Percentiles rank a stretch among this genome's conserved stretches.
Evolutionary conservation across 2,113 vertebrate genomes (phyloP).

Genomic region (Elanus axillaris): DNA sequence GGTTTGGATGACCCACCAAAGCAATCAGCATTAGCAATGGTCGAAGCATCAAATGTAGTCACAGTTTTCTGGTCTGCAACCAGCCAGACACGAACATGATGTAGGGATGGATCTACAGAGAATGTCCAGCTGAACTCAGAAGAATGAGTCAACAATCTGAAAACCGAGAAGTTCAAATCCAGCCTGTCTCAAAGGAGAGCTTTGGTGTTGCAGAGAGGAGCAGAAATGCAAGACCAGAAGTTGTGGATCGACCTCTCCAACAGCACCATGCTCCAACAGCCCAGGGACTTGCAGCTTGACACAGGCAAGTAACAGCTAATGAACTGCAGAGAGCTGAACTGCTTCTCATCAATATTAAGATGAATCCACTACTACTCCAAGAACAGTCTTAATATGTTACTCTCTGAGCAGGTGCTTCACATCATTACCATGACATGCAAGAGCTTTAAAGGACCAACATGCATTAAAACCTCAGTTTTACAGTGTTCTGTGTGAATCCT

Average conservation of each 20-base stretch:
- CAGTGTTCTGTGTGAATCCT: neutral
- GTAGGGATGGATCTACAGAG: neutral
- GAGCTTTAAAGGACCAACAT: neutral
- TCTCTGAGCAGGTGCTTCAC: neutral
- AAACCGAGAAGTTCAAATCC: neutral
- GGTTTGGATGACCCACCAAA: neutral
- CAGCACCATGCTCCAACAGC: neutral
- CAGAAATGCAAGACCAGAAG: neutral
- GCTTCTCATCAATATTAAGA: neutral
- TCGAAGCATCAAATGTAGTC: neutral
- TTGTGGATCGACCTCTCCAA: neutral
- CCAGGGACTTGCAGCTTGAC: fast-evolving
- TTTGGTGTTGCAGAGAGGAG: neutral
- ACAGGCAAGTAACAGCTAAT: neutral
- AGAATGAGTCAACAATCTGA: neutral
- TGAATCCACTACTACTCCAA: neutral
- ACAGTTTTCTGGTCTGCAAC: neutral
- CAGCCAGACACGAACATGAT: neutral
- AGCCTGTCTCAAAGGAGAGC: neutral
- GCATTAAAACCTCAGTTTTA: neutral
- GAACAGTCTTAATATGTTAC: neutral
- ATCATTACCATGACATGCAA: neutral
- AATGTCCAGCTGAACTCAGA: fast-evolving
- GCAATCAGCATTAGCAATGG: neutral
- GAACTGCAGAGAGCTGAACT: neutral